These are phyloP conservation scores for Dipus sagitta DNA, from an alignment of 2,797 vertebrate genomes.

Conservation along the genomic window DNA sequence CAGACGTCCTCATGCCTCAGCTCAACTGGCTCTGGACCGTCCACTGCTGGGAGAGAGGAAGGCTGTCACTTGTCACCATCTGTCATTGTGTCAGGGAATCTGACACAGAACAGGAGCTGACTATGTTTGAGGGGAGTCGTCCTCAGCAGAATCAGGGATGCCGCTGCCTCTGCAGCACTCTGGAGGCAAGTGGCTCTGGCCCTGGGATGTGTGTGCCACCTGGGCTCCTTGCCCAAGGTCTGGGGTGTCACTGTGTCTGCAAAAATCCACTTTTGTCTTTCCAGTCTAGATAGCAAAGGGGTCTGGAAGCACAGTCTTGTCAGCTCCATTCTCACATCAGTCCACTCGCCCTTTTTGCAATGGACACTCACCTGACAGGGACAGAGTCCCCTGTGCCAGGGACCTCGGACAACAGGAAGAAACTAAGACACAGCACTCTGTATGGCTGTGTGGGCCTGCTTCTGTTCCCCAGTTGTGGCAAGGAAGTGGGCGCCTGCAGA, in stretches of 20 bases:
- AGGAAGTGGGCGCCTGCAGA: not conserved
- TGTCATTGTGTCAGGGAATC: not conserved
- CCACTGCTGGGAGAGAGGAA: not conserved
- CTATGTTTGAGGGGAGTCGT: rapidly evolving
- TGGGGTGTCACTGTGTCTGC: not conserved
- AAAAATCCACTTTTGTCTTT: too few relatives aligned
- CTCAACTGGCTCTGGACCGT: not conserved
- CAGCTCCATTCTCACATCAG: too few relatives aligned
- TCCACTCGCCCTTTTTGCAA: too few relatives aligned
- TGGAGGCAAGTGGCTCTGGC: not conserved
- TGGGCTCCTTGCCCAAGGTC: not conserved
- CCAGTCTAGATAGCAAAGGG: not conserved
- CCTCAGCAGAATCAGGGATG: rapidly evolving
- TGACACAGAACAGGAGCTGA: not conserved
- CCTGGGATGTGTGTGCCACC: not conserved
- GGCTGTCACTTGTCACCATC: rapidly evolving
- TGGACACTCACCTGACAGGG: not conserved
- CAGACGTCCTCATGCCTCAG: not conserved
- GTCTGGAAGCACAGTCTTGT: not conserved
- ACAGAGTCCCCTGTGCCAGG: not conserved
- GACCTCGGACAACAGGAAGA: not conserved
- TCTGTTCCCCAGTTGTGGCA: not conserved
- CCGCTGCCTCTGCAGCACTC: not conserved
- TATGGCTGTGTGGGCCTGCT: not conserved
- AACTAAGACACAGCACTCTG: too few relatives aligned